These are phyloP conservation scores for Sycophaga agraensis DNA, from an alignment of 1,140 invertebrate genomes.

Conservation along the genomic window DNA sequence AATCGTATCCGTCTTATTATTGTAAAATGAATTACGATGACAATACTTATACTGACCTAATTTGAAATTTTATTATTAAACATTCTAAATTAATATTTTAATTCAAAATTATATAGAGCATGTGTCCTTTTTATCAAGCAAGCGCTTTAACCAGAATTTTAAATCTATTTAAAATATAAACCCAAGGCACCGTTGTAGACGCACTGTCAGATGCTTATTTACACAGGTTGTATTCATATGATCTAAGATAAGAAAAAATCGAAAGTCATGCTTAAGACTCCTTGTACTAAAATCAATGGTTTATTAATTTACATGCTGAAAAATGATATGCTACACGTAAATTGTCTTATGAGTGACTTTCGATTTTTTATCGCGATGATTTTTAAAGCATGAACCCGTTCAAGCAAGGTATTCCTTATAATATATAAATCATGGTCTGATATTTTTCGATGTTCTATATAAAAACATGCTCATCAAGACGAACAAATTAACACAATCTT, in stretches of 20 bases:
- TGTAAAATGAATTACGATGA: no score
- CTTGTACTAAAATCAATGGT: not conserved
- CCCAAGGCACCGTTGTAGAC: not conserved
- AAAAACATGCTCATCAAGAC: not conserved
- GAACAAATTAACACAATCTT: not conserved
- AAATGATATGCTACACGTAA: constrained; percentile 1
- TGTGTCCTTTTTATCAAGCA: not conserved
- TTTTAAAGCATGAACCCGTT: not conserved
- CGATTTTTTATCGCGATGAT: constrained; percentile 5
- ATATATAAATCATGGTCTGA: not conserved
- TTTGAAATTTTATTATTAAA: no score
- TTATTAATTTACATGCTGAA: constrained; percentile 19
- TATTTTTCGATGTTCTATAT: not conserved
- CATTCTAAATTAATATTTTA: not conserved
- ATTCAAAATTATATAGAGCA: constrained; percentile 1
- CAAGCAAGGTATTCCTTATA: not conserved
- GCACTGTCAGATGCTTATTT: constrained; percentile 9
- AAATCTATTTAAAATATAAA: constrained; percentile 6
- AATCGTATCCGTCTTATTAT: no score
- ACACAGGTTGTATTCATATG: constrained; percentile 13
- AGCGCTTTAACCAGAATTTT: not conserved
- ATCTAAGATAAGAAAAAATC: constrained; percentile 12
- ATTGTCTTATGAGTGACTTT: constrained; percentile 2
- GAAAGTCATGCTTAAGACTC: constrained; percentile 1
- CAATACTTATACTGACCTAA: no score